Percentiles rank a stretch among this genome's conserved stretches.
Conservation (phyloP, 2,888 invertebrate species). For the Platerodrilus igneus region DNA sequence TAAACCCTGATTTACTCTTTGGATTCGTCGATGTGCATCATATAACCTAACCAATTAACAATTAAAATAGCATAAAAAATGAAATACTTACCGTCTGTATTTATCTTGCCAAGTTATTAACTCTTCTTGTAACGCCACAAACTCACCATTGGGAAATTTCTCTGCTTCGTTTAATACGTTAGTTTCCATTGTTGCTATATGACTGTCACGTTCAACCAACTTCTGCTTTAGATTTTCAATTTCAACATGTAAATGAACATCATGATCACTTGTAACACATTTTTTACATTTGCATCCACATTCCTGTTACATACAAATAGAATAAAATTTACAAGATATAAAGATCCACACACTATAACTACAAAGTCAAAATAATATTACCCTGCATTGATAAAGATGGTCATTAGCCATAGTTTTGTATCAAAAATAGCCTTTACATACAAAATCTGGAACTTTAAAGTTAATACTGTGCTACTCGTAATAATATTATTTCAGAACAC, state of each 20-base stretch:
- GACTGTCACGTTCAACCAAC: slow-evolving; percentile 73
- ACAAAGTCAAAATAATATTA: slow-evolving; percentile 14
- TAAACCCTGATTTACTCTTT: slow-evolving; percentile 89
- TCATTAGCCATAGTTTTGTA: slow-evolving; percentile 10
- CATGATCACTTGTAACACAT: slow-evolving; percentile 48
- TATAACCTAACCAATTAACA: slow-evolving; percentile 62
- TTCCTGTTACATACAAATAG: slow-evolving; percentile 44
- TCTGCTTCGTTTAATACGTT: slow-evolving; percentile 70
- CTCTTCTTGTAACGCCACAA: slow-evolving; percentile 77
- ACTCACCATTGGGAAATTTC: slow-evolving; percentile 59
- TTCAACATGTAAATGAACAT: slow-evolving; percentile 77
- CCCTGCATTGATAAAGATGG: slow-evolving; percentile 9
- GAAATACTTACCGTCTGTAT: slow-evolving; percentile 67
- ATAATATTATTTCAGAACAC: too few species aligned
- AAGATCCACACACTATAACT: too few species aligned
- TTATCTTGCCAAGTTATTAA: slow-evolving; percentile 86
- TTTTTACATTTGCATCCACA: slow-evolving; percentile 59
- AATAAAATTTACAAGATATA: slow-evolving; percentile 9
- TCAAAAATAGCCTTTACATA: slow-evolving; percentile 1
- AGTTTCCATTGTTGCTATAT: slow-evolving; percentile 81
- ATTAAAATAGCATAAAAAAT: background rate
- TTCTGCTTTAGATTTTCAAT: slow-evolving; percentile 82
- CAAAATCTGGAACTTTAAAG: too few species aligned
- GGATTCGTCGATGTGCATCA: slow-evolving; percentile 89
- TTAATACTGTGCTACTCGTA: too few species aligned